A percentile compares a stretch with the other conserved stretches of the same genome.
These are phyloP conservation scores for Agapostemon virescens DNA, from an alignment of 2,888 invertebrate species.

Conservation along the genomic window DNA sequence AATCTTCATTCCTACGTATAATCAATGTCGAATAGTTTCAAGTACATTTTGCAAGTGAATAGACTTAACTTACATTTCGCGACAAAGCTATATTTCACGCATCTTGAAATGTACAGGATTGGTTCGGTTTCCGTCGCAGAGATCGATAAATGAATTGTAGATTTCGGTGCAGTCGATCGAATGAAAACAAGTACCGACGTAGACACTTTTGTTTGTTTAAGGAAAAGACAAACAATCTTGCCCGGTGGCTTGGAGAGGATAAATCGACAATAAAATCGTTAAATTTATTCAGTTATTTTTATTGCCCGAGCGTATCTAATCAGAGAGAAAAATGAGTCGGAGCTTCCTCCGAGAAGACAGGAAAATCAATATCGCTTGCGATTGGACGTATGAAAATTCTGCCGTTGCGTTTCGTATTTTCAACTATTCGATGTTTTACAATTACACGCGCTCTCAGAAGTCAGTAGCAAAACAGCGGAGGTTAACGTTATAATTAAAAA, in stretches of 20 bases:
- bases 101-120: neutral
- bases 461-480: no score
- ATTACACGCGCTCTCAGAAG: neutral
- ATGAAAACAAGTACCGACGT: neutral
- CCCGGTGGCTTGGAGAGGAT: neutral
- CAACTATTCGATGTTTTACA: neutral
- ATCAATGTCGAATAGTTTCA: neutral
- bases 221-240: neutral
- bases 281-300: neutral
- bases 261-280: neutral
- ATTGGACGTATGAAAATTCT: neutral
- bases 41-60: neutral
- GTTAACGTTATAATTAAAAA: no score
- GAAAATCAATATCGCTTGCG: neutral
- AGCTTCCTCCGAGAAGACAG: neutral
- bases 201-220: neutral
- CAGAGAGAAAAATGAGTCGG: neutral
- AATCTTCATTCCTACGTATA: no score
- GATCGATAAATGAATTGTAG: neutral
- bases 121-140: neutral
- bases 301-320: neutral
- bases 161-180: neutral
- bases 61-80: neutral
- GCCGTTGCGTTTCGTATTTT: neutral
- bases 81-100: neutral